Base-by-base conservation (phyloP, 64 coral and sea anemone genomes). In the Catalaphyllia jardinei region DNA sequence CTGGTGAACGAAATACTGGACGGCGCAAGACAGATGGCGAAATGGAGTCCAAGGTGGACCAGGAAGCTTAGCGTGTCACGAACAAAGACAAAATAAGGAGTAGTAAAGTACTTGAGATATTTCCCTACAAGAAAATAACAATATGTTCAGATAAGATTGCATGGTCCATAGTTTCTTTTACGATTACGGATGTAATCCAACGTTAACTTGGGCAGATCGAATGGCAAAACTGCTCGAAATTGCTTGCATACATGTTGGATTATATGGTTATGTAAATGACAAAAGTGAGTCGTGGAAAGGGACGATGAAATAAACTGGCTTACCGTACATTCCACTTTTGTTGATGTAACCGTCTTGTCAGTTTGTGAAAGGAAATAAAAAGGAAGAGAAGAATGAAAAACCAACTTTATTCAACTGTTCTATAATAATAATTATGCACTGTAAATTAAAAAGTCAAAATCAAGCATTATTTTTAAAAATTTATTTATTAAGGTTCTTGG, bases 81-180 rank as follows among this genome's bases (percentile, higher is more conserved):
- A 17, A 79, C 60, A 52, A 92, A 92, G 74, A 92, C 72, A 83
- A 92, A 92, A 57, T 92, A 87, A 17, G 90, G 90, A 67, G 73
- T 86, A 8, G 61, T 51, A 42, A 92, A 63, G 73, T 87, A 92
- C 4, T 38, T 38, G 6, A 86, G 52, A 50, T 92, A 92, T 8
- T 19, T 67, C 4, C 74, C 90, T 92, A 42, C 20, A 31, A 82
- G 18, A 11, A 25, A 80, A 64, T 14, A 20, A n/a, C 17, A 78
- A 67, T 24, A 46, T 46, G 7, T 46, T 46, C 42, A 46, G 42
- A 6, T 46, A 46, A 7, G 42, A 46, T 46, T 46, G n/a, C n/a
- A n/a, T n/a, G 42, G 42, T 46, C 42, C 4, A 46, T 46, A 46
- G 42, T 46, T 46, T 6, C 7, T 46, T 46, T 46, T 46, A 46